Percentiles rank a stretch among this genome's conserved stretches.
phyloP scores from a whole-genome alignment of 2,888 invertebrate genomes.

The Papilio gigon region DNA sequence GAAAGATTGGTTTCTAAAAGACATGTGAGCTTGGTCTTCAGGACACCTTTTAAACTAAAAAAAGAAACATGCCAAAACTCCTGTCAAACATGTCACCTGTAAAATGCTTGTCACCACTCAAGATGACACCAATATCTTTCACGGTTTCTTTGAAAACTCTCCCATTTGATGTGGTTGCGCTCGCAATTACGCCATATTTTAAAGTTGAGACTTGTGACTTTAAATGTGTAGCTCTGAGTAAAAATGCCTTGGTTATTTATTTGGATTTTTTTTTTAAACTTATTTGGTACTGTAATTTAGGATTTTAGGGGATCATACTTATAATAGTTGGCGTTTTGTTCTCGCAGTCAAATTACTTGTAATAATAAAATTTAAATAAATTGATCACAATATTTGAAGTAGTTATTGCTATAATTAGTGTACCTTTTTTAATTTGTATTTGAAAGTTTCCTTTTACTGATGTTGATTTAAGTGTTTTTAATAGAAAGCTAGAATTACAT shows the following conservation, averaged over 20 bases:
- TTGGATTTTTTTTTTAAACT: background rate
- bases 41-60: too few relatives aligned
- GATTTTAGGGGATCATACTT: slow-evolving; percentile 1
- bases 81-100: too few relatives aligned
- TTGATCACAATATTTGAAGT: background rate
- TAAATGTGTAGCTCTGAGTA: background rate
- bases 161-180: too few relatives aligned
- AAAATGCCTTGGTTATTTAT: background rate
- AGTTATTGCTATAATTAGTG: background rate
- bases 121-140: too few relatives aligned
- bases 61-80: too few relatives aligned
- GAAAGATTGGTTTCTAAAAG: background rate
- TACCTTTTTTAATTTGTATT: background rate
- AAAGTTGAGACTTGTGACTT: background rate
- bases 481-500: slow-evolving; percentile 8
- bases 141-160: too few relatives aligned
- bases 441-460: background rate
- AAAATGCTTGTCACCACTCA: too few relatives aligned
- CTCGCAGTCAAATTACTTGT: slow-evolving; percentile 6
- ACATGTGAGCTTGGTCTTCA: background rate
- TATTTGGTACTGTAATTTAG: background rate
- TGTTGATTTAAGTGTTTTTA: background rate
- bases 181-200: too few relatives aligned
- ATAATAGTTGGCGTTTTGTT: too few relatives aligned
- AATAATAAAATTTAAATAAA: background rate